A percentile compares a stretch with the other conserved stretches of the same genome.
Evolutionary conservation across 2,888 invertebrate species (phyloP).

Genomic region (Aproaerema taeniolella): DNA sequence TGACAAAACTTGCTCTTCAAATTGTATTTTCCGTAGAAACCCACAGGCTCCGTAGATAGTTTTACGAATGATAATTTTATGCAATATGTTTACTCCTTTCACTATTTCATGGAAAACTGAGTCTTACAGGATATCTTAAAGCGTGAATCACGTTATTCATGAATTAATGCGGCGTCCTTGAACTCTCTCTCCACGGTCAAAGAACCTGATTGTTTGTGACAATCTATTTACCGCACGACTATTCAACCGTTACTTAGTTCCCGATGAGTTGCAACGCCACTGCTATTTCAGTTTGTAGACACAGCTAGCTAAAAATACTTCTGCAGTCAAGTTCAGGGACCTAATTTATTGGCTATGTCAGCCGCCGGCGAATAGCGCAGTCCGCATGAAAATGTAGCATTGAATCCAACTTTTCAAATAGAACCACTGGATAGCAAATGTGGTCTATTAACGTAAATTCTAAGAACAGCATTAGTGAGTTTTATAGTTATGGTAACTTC

Average conservation of each 20-base stretch:
- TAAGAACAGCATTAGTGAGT: too few species aligned
- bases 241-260: conserved; percentile 19
- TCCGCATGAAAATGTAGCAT: conserved; percentile 1
- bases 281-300: conserved; percentile 21
- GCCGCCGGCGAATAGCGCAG: conserved; percentile 3
- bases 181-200: conserved; percentile 10
- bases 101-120: too few species aligned
- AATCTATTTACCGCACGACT: conserved; percentile 19
- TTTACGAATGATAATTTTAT: too few species aligned
- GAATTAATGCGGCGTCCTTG: conserved; percentile 10
- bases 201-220: conserved; percentile 12
- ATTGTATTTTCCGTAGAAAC: too few species aligned
- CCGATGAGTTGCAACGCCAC: conserved; percentile 17
- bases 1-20: too few species aligned
- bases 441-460: background rate
- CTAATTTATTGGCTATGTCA: conserved; percentile 36
- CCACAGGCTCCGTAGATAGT: too few species aligned
- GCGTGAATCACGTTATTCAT: too few species aligned
- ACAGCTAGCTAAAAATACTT: conserved; percentile 43
- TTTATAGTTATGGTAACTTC: background rate
- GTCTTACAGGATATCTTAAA: too few species aligned
- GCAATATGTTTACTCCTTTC: too few species aligned
- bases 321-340: conserved; percentile 57
- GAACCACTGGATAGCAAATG: conserved; percentile 2
- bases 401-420: conserved; percentile 3